Evolutionary conservation across 2,113 vertebrate species (phyloP), one percentile per base, ranked within the genome.

Genomic region (Mastomys coucha): DNA sequence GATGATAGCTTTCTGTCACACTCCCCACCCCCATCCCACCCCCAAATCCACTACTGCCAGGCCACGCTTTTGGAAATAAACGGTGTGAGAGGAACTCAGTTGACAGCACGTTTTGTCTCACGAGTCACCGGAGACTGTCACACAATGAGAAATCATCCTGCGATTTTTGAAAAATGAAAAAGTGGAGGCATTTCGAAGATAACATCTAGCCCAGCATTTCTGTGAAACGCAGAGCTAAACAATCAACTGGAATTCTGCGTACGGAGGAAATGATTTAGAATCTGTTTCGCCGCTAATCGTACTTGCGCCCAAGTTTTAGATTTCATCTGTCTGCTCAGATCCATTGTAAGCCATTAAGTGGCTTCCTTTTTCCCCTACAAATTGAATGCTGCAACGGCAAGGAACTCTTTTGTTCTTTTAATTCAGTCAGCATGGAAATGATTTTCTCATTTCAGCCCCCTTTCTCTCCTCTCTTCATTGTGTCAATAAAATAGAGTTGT

Each of bases 401-500:
- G 98, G 98, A 98, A 98, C 98, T 98, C 99, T 98, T 99, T 99
- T 99, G 98, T 99, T 99, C 98, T 98, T 99, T 98, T 99, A 99
- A 99, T 99, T 99, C 98, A 98, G 98, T 99, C 99, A 99, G 99
- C 99, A 99, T 99, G 99, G 99, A 99, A 99, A 99, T 99, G 98
- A 99, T 99, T 99, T 99, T 99, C 98, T 99, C 98, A 99, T 99
- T 99, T 99, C 98, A 99, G 98, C 96, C 97, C 98, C 98, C 98
- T 98, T 99, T 99, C 98, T 99, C 98, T 98, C 98, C 98, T 98
- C 98, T 98, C 98, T 98, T 98, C 98, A 99, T 99, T 99, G 99
- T 99, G 98, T 99, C 98, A 99, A 99, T 99, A 98, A 99, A 99
- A 99, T 99, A 99, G 99, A 99, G 99, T 99, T 99, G 98, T 99